Evolutionary conservation across 2,888 invertebrate species (phyloP), one percentile per base, ranked within the genome.

Genomic region (Drosophila longiperda): DNA sequence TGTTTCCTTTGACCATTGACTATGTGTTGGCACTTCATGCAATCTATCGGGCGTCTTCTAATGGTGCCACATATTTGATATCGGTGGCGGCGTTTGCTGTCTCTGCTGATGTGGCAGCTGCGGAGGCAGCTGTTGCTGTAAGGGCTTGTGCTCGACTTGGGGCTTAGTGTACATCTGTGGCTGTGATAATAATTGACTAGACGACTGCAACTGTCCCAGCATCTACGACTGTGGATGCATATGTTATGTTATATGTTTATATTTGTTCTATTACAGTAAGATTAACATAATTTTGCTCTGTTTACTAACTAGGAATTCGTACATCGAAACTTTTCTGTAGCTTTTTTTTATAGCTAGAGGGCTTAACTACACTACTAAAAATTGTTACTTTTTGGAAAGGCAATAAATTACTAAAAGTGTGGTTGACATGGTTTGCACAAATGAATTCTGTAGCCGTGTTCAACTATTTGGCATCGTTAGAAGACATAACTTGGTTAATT

Each of bases 81-180:
- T 66, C 48, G 52, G 75, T 32, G 60, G 55, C 45, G 40, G 9
- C 40, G n/a, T n/a, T 8, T 67, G 73, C 3, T 49, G 73, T 40
- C 58, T 64, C 1, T 61, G 73, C 2, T 63, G 92, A 3, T 90
- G 91, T 32, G 90, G 90, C 58, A 92, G 91, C 9, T 85, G 32
- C 6, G 29, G 50, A 5, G 29, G 50, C 0, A 15, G 60, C 17
- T 63, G 73, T 2, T 87, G 89, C 32, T 90, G 91, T 32, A 90
- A 45, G 15, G 15, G 15, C 8, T 23, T 7, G 45, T 15, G 20
- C 7, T 45, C 15, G 15, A 45, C 23, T 45, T 4, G 91, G 4
- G 91, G 91, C 45, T 92, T 90, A n/a, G 76, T 79, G 45, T 92
- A 92, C 61, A 92, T 78, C 67, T 92, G 92, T 32, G 91, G 89